Base-by-base conservation (phyloP, 2,888 invertebrate genomes). In the Zelleria hepariella region DNA sequence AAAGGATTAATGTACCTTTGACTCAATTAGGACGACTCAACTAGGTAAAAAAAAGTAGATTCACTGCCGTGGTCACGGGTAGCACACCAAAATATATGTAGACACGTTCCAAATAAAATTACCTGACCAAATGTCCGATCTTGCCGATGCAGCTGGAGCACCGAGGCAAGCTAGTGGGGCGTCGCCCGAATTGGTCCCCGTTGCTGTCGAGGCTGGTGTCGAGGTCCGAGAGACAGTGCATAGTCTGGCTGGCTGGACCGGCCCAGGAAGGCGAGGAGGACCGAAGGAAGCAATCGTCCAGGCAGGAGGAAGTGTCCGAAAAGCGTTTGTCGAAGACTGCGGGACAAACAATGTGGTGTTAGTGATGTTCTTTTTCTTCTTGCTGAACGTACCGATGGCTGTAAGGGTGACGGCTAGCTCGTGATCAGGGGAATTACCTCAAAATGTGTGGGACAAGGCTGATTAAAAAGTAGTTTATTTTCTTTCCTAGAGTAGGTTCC, bases 131-230 rank as follows among this genome's bases (percentile, higher is more conserved):
- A 61, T 93, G 82, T 8, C 60, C 90, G 63, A 95, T 89, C 81
- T 94, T 95, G 65, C 94, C 93, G 70, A 94, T 93, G 71, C 95
- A 95, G 72, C 94, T 94, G 68, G 94, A 91, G 75, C 95, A 95
- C 61, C 93, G 75, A 5, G 92, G 92, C 66, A 92, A 68, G 1
- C 84, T 83, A 2, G 82, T 81, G 0, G 82, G 89, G 64, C 83
- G 78, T 60, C 81, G 72, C 66, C 48, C 72, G 72, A 74, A 86
- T 72, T 73, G 89, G 72, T 75, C 90, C 67, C 89, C 10, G 67
- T 80, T 88, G 72, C 76, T 74, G 62, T 86, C 86, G 61, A 82
- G 59, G 63, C 82, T 82, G 57, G 77, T 67, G 71, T 87, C 87
- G 65, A 86, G 71, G 68, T 88, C 87, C 0, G 86, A 83, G 6